Evolutionary conservation across 2,113 vertebrate species (phyloP).

Genomic region (Crotalus tigris): DNA sequence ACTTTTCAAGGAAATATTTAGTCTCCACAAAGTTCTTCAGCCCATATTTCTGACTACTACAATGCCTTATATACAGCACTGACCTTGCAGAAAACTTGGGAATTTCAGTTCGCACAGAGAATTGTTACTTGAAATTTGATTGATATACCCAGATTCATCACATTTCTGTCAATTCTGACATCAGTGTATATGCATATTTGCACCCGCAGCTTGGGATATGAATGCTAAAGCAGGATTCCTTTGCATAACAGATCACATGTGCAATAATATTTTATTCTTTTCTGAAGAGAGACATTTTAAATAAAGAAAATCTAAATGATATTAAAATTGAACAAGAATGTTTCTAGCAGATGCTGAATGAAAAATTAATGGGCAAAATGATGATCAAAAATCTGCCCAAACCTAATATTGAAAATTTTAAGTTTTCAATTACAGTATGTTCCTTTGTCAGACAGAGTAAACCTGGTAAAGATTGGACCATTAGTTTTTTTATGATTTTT

Average conservation of each 20-base stretch:
- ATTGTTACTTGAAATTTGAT: not conserved
- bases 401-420: not conserved
- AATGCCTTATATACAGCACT: not conserved
- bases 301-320: not conserved
- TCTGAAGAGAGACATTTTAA: not conserved
- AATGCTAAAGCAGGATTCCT: not conserved
- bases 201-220: not conserved
- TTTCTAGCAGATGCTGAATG: not conserved
- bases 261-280: not conserved
- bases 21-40: not conserved
- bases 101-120: not conserved
- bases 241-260: not conserved
- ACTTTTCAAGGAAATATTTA: not conserved
- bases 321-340: not conserved
- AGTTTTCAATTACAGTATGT: not conserved
- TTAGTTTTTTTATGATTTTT: not conserved
- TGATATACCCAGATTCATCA: not conserved
- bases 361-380: not conserved
- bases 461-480: not conserved
- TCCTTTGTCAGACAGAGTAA: not conserved
- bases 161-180: not conserved
- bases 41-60: not conserved
- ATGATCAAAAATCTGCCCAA: not conserved
- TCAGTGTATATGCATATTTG: not conserved
- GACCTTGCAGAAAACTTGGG: not conserved